These are phyloP conservation scores for Nasua narica DNA, from an alignment of 2,797 vertebrate genomes.

Conservation along the genomic window DNA sequence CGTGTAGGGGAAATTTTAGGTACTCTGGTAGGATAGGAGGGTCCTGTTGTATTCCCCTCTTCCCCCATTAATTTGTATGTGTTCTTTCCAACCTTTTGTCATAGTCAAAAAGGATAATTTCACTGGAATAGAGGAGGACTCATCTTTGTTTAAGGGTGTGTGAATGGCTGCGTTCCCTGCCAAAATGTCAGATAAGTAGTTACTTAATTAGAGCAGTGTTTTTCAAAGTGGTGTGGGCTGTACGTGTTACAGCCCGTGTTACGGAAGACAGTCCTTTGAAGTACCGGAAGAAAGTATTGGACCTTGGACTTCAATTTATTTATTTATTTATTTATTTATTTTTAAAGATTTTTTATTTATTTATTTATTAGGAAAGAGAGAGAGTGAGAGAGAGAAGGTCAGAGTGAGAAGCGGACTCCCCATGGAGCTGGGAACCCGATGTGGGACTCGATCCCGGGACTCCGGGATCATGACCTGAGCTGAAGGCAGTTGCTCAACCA, in stretches of 20 bases:
- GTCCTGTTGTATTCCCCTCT: neutral
- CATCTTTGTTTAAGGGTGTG: neutral
- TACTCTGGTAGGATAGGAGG: neutral
- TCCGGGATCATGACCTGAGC: no score
- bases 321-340: constrained; percentile 27
- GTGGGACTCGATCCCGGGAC: no score
- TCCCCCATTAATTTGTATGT: neutral
- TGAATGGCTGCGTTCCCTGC: neutral
- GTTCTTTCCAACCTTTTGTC: neutral
- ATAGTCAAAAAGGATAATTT: constrained; percentile 4
- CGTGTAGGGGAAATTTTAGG: neutral
- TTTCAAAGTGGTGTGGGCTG: neutral
- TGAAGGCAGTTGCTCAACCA: no score
- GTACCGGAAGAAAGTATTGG: neutral
- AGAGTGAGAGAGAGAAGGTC: no score
- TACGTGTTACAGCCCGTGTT: neutral
- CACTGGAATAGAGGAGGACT: neutral
- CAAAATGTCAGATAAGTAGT: neutral
- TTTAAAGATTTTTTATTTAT: no score
- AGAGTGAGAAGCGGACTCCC: no score
- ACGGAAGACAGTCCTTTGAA: neutral
- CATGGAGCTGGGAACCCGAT: no score
- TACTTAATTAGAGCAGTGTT: neutral
- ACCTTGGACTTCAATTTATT: constrained; percentile 25
- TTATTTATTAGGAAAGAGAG: neutral